Evolutionary conservation across 1,140 invertebrate genomes (phyloP).

Genomic region (Drosophila leontia): DNA sequence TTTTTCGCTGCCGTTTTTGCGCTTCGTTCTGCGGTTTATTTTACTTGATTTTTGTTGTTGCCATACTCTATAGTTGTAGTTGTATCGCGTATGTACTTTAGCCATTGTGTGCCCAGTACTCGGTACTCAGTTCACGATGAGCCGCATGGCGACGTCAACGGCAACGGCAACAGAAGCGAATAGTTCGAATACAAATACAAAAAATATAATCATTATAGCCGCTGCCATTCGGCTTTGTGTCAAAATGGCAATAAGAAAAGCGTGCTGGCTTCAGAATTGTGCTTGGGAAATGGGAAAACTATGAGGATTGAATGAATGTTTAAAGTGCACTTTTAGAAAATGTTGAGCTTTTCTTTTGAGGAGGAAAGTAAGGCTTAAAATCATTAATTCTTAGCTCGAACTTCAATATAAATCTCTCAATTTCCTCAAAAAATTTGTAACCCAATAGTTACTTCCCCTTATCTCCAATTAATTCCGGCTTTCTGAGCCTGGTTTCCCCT

Average conservation of each 20-base stretch:
- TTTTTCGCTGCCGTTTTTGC: conserved; percentile 66
- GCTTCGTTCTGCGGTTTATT: conserved; percentile 70
- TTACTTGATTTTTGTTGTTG: conserved; percentile 58
- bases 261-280: too few relatives aligned
- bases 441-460: conserved; percentile 1
- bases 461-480: neutral
- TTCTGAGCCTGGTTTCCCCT: conserved; percentile 7
- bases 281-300: conserved; percentile 23
- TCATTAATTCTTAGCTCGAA: neutral
- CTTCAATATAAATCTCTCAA: neutral
- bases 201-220: conserved; percentile 44
- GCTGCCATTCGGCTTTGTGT: conserved; percentile 35
- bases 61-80: conserved; percentile 35
- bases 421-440: neutral
- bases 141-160: conserved; percentile 56
- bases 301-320: conserved; percentile 20
- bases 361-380: neutral
- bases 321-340: conserved; percentile 4
- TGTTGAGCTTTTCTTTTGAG: neutral
- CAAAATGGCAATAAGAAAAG: conserved; percentile 31
- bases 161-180: conserved; percentile 37
- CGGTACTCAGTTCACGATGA: conserved; percentile 78
- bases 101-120: conserved; percentile 80
- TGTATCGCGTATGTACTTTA: conserved; percentile 74
- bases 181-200: conserved; percentile 46